A percentile compares a stretch with the other conserved stretches of the same genome.
phyloP scores from a whole-genome alignment of 2,888 invertebrate species.

The Habrosyne pyritoides region DNA sequence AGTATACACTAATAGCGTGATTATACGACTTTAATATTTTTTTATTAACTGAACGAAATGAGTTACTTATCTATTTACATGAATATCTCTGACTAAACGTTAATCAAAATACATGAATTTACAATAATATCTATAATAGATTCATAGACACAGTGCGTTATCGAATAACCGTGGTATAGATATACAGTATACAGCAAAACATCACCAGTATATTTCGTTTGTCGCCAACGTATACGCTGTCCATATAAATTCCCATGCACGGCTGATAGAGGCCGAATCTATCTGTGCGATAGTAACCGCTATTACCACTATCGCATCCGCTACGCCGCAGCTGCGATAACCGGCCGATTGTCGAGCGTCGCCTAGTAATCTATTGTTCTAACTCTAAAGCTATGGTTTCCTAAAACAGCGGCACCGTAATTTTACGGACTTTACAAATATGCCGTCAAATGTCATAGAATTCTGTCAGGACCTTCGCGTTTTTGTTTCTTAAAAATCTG shows the following conservation, averaged over 20 bases:
- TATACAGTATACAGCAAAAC: not conserved
- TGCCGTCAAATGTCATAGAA: not conserved
- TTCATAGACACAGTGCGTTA: not conserved
- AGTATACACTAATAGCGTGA: not conserved
- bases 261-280: slow-evolving; percentile 64
- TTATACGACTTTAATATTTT: not conserved
- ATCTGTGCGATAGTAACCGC: slow-evolving; percentile 67
- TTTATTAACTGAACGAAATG: too few relatives aligned
- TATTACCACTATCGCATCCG: slow-evolving; percentile 79
- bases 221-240: slow-evolving; percentile 25
- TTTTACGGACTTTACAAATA: not conserved
- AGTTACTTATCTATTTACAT: too few relatives aligned
- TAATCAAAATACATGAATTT: not conserved
- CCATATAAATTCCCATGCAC: slow-evolving; percentile 67
- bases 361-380: slow-evolving; percentile 69
- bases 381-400: slow-evolving; percentile 28
- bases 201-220: slow-evolving; percentile 7
- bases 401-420: slow-evolving; percentile 13
- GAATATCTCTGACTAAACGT: not conserved
- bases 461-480: not conserved
- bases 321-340: slow-evolving; percentile 51
- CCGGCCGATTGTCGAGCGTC: slow-evolving; percentile 50
- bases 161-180: not conserved
- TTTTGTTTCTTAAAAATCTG: not conserved
- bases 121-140: not conserved